Conservation (phyloP, 2,797 vertebrate species). For the Melanotaenia boesemani region DNA sequence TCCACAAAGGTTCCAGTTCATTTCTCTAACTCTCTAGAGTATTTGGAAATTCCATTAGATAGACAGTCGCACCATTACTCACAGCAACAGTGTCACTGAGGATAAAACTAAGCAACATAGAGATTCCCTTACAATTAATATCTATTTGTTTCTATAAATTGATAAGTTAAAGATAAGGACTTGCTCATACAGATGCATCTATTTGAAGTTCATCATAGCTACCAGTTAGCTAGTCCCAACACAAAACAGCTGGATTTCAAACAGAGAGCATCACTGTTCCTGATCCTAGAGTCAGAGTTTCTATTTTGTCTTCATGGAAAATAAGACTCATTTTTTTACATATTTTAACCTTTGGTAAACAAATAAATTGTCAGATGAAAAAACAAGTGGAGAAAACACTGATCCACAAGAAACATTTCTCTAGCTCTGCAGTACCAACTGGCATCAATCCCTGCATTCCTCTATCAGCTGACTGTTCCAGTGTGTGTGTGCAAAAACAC, state of each 20-base stretch:
- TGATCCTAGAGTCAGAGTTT: background rate
- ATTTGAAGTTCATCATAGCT: too few species aligned
- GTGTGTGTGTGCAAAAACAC: slow-evolving; percentile 7
- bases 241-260: background rate
- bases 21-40: too few species aligned
- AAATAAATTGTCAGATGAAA: slow-evolving; percentile 5
- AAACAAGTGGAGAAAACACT: slow-evolving; percentile 12
- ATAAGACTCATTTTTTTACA: background rate
- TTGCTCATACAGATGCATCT: too few species aligned
- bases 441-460: slow-evolving; percentile 56
- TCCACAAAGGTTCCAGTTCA: too few species aligned
- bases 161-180: too few species aligned
- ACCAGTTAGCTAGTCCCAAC: background rate
- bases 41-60: too few species aligned
- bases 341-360: background rate
- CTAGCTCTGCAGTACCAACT: slow-evolving; percentile 30
- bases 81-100: background rate
- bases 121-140: background rate
- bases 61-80: background rate
- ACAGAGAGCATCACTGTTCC: background rate
- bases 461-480: slow-evolving; percentile 59
- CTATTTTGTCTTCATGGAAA: background rate
- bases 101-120: background rate
- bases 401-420: slow-evolving; percentile 32
- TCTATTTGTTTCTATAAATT: background rate